Percentiles rank a stretch among this genome's conserved stretches.
These are phyloP conservation scores for Seriola dumerili DNA, from an alignment of 2,113 vertebrate genomes.

Conservation along the genomic window DNA sequence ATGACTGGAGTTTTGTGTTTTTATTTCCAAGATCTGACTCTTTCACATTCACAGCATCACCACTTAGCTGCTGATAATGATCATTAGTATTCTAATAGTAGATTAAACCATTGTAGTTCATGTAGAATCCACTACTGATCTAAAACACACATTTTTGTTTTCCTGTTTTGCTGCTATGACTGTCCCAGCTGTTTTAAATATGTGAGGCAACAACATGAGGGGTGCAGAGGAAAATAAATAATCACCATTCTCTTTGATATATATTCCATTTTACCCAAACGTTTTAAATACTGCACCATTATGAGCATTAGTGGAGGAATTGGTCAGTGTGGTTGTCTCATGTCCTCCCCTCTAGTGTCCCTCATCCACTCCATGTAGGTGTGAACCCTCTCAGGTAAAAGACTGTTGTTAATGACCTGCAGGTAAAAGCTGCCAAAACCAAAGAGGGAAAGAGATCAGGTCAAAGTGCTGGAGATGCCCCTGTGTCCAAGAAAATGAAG, in stretches of 20 bases:
- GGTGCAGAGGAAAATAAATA: not conserved
- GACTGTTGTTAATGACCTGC: conserved; percentile 78
- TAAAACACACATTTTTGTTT: not conserved
- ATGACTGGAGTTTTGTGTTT: not conserved
- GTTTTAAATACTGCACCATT: not conserved
- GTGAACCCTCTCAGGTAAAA: conserved; percentile 55
- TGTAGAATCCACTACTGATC: conserved; percentile 14
- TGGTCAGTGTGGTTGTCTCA: not conserved
- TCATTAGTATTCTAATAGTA: conserved; percentile 25
- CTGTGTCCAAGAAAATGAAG: conserved; percentile 84
- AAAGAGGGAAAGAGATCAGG: conserved; percentile 80
- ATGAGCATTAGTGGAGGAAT: too few species aligned
- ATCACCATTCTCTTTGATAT: not conserved
- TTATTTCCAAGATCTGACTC: not conserved
- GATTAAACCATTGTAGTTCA: not conserved
- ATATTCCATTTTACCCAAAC: not conserved
- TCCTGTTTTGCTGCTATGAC: not conserved
- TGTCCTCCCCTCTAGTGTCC: conserved; percentile 13
- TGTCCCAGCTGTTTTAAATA: too few species aligned
- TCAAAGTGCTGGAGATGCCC: conserved; percentile 64
- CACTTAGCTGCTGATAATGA: conserved; percentile 2
- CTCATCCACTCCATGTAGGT: not conserved
- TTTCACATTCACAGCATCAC: not conserved
- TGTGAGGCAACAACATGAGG: not conserved
- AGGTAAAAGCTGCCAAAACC: conserved; percentile 79